Conservation (phyloP, 2,888 invertebrate species). For the Conomelus anceps region DNA sequence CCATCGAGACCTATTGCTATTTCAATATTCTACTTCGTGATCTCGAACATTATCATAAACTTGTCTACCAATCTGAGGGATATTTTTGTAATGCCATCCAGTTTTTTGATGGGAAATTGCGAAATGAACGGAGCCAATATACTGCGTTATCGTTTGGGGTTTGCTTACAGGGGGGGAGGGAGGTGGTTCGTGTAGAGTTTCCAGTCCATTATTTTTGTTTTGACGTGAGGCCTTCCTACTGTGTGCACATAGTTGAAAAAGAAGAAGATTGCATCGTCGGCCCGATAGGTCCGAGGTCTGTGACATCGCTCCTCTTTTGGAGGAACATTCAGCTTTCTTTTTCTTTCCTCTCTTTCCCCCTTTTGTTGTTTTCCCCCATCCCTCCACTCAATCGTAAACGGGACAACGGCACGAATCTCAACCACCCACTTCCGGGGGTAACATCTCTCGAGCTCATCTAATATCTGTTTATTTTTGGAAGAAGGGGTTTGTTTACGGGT, state of each 20-base stretch:
- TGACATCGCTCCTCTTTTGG: background rate
- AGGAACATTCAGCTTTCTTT: background rate
- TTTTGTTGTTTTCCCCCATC: background rate
- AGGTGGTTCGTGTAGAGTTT: background rate
- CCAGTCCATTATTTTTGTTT: background rate
- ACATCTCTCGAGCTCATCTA: background rate
- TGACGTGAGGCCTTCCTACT: background rate
- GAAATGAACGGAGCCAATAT: background rate
- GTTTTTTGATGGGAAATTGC: background rate
- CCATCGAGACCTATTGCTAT: background rate
- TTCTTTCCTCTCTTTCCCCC: background rate
- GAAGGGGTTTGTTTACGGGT: background rate
- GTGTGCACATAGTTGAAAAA: background rate
- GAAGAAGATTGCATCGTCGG: background rate
- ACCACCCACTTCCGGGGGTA: background rate
- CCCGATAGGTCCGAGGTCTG: background rate
- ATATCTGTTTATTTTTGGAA: background rate
- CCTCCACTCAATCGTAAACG: background rate
- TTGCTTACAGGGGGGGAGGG: no score
- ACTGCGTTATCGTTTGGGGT: no score
- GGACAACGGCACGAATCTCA: background rate
- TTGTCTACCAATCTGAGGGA: background rate
- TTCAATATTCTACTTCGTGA: background rate
- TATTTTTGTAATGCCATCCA: background rate
- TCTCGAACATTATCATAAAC: background rate